Evolutionary conservation across 2,113 vertebrate genomes (phyloP).

Genomic region (Dendrocopos noguchii): DNA sequence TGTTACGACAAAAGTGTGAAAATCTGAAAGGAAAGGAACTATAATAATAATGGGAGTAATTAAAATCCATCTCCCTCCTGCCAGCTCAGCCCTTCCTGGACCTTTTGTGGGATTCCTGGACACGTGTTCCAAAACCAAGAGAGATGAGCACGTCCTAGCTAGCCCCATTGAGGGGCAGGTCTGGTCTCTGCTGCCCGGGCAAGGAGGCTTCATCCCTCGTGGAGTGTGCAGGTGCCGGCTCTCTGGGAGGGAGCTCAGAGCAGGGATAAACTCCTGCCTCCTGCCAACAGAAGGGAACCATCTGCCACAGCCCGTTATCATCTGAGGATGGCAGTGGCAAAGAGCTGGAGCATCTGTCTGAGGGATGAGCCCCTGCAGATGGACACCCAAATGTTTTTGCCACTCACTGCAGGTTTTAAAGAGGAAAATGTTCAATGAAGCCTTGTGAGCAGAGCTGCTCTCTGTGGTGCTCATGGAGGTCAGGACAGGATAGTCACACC

Average conservation of each 20-base stretch:
- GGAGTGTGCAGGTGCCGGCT: neutral
- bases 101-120: neutral
- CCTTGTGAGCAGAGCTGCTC: neutral
- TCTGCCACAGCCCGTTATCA: conserved; percentile 44
- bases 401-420: conserved; percentile 17
- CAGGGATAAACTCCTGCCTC: conserved; percentile 30
- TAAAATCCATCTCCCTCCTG: conserved; percentile 48
- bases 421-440: neutral
- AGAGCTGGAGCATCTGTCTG: conserved; percentile 60
- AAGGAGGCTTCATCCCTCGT: fast-evolving
- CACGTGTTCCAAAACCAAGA: neutral
- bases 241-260: neutral
- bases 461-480: fast-evolving
- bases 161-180: neutral
- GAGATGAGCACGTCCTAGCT: neutral
- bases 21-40: conserved; percentile 51
- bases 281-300: conserved; percentile 55
- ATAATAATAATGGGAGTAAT: conserved; percentile 60
- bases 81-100: conserved; percentile 9
- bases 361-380: conserved; percentile 40
- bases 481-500: neutral
- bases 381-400: conserved; percentile 64
- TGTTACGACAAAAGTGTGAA: conserved; percentile 64
- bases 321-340: conserved; percentile 53
- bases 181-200: neutral